Evolutionary conservation across 2,797 vertebrate species (phyloP).

Genomic region (Xenentodon cancila): DNA sequence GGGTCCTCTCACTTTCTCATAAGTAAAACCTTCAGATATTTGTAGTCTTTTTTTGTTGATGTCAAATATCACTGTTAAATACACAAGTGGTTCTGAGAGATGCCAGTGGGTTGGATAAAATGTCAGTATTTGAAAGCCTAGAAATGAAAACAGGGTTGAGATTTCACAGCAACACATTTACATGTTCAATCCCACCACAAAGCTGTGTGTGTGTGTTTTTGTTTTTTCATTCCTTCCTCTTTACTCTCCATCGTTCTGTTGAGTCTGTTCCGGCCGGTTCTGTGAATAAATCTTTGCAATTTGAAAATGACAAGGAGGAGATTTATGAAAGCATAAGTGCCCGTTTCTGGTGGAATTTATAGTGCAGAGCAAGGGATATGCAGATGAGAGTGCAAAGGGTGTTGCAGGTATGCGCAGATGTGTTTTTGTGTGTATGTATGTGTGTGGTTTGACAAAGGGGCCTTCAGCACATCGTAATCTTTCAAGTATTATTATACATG

Average conservation of each 20-base stretch:
- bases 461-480: slow-evolving; percentile 80
- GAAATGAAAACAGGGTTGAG: not conserved
- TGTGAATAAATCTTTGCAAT: slow-evolving; percentile 92
- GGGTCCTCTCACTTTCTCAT: not conserved
- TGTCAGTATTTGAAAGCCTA: not conserved
- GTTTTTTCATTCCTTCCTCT: not conserved
- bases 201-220: slow-evolving; percentile 65
- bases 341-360: slow-evolving; percentile 81
- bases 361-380: slow-evolving; percentile 81
- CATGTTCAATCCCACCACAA: slow-evolving; percentile 74
- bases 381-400: slow-evolving; percentile 79
- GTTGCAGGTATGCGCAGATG: slow-evolving; percentile 67
- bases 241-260: slow-evolving; percentile 40
- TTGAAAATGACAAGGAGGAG: slow-evolving; percentile 88
- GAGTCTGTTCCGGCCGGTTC: slow-evolving; percentile 70
- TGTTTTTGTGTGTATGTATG: slow-evolving; percentile 70
- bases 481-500: slow-evolving; percentile 55
- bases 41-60: not conserved
- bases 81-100: not conserved
- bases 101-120: not conserved
- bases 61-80: not conserved
- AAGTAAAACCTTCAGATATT: not conserved
- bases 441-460: slow-evolving; percentile 73
- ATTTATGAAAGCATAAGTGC: slow-evolving; percentile 85
- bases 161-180: slow-evolving; percentile 84